Conservation (phyloP, 2,888 invertebrate species). For the Melipona bicolor region DNA sequence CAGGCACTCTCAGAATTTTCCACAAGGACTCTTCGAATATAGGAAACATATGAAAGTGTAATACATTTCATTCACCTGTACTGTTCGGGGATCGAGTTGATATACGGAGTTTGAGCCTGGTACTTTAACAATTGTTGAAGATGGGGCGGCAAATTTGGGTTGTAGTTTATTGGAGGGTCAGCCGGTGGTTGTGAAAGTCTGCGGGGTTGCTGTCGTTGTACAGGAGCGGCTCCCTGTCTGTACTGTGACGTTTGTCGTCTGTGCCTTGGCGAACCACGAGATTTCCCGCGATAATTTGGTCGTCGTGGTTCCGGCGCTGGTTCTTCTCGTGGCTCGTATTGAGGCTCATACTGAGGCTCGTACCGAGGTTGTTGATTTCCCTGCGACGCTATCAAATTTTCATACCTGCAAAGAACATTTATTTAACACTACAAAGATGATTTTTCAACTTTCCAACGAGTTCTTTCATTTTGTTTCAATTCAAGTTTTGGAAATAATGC, state of each 20-base stretch:
- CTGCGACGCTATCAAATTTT: slow-evolving; percentile 50
- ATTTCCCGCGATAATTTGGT: slow-evolving; percentile 66
- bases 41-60: too few relatives aligned
- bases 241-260: slow-evolving; percentile 51
- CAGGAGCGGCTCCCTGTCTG: slow-evolving; percentile 33
- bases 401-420: slow-evolving; percentile 23
- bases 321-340: slow-evolving; percentile 59
- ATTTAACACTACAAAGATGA: neutral
- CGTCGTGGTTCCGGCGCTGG: slow-evolving; percentile 61
- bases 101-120: slow-evolving; percentile 81
- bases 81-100: slow-evolving; percentile 81
- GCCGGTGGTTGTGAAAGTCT: slow-evolving; percentile 73
- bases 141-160: slow-evolving; percentile 74
- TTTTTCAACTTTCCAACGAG: too few relatives aligned
- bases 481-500: neutral
- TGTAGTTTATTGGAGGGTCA: slow-evolving; percentile 76
- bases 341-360: slow-evolving; percentile 31
- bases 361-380: slow-evolving; percentile 43
- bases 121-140: slow-evolving; percentile 79
- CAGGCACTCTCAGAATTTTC: too few relatives aligned
- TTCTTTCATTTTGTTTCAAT: neutral
- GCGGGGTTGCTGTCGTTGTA: slow-evolving; percentile 70
- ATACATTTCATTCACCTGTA: slow-evolving; percentile 70
- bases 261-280: slow-evolving; percentile 57
- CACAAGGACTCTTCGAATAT: too few relatives aligned